Percentiles rank a stretch among this genome's conserved stretches.
Evolutionary conservation across 2,888 invertebrate genomes (phyloP).

Genomic region (Schrankia costaestrigalis): DNA sequence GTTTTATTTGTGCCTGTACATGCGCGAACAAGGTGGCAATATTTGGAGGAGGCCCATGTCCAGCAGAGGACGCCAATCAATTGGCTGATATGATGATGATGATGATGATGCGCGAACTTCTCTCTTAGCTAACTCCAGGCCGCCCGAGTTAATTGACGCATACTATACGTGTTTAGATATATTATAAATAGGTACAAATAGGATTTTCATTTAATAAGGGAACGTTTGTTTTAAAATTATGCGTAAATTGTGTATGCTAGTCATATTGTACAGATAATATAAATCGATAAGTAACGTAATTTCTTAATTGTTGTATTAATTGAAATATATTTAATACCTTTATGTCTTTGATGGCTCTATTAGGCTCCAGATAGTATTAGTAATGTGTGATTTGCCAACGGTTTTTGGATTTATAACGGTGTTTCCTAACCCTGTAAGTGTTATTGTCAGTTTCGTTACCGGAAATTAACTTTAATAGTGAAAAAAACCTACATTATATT

Average conservation of each 20-base stretch:
- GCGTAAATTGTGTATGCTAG: conserved; percentile 69
- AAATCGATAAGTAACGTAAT: conserved; percentile 54
- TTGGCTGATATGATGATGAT: too few relatives aligned
- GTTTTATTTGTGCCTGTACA: too few relatives aligned
- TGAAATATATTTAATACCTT: conserved; percentile 24
- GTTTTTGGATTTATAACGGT: too few relatives aligned
- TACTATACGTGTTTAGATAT: conserved; percentile 33
- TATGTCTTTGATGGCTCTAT: conserved; percentile 37
- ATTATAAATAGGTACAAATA: conserved; percentile 63
- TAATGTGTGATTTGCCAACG: neutral
- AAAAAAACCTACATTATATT: too few relatives aligned
- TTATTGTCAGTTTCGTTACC: too few relatives aligned
- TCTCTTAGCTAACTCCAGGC: too few relatives aligned
- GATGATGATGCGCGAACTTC: too few relatives aligned
- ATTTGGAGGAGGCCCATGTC: too few relatives aligned
- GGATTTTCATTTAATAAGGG: conserved; percentile 57
- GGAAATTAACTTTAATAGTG: too few relatives aligned
- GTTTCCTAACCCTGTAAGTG: too few relatives aligned
- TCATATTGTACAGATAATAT: conserved; percentile 73
- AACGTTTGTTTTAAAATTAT: conserved; percentile 50
- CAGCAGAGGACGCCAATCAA: too few relatives aligned
- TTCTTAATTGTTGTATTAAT: conserved; percentile 64
- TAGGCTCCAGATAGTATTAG: neutral
- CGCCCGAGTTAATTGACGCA: neutral
- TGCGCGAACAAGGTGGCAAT: too few relatives aligned